Conservation (phyloP, 2,888 invertebrate species). For the Cremastobaeus sp. region DNA sequence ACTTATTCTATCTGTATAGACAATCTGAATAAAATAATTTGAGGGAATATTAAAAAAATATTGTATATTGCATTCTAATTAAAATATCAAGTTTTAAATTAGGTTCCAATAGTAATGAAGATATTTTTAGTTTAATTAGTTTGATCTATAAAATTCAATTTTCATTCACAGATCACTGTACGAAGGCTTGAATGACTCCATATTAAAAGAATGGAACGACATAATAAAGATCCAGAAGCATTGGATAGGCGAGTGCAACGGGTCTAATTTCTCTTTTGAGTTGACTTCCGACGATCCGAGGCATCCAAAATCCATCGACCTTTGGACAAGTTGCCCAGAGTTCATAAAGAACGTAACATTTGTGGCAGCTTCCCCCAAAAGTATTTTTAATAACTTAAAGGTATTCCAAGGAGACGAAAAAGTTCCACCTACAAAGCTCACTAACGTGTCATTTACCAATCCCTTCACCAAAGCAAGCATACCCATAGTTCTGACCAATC, state of each 20-base stretch:
- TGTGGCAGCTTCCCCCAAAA: conserved; percentile 82
- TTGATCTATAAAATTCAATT: too few relatives aligned
- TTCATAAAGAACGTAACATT: conserved; percentile 85
- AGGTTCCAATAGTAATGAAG: too few relatives aligned
- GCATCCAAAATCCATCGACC: conserved; percentile 77
- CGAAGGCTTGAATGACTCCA: conserved; percentile 85
- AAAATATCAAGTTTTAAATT: too few relatives aligned
- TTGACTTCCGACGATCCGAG: conserved; percentile 75
- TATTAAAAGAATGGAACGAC: conserved; percentile 89
- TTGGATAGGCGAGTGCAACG: conserved; percentile 94
- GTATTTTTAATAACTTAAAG: conserved; percentile 79
- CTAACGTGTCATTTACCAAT: conserved; percentile 82
- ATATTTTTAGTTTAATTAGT: too few relatives aligned
- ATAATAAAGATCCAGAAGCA: conserved; percentile 90
- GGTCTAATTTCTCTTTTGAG: conserved; percentile 85
- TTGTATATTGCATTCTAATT: too few relatives aligned
- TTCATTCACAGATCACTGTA: conserved; percentile 75
- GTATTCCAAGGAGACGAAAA: conserved; percentile 65
- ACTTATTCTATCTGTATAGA: too few relatives aligned
- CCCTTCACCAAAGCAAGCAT: conserved; percentile 84
- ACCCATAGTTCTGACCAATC: conserved; percentile 82
- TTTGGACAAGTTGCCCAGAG: conserved; percentile 89
- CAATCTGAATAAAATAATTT: too few relatives aligned
- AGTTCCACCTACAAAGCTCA: conserved; percentile 65
- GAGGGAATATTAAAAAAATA: too few relatives aligned